A percentile compares a stretch with the other conserved stretches of the same genome.
Conservation (phyloP, 2,113 vertebrate genomes). For the Butorides virescens region DNA sequence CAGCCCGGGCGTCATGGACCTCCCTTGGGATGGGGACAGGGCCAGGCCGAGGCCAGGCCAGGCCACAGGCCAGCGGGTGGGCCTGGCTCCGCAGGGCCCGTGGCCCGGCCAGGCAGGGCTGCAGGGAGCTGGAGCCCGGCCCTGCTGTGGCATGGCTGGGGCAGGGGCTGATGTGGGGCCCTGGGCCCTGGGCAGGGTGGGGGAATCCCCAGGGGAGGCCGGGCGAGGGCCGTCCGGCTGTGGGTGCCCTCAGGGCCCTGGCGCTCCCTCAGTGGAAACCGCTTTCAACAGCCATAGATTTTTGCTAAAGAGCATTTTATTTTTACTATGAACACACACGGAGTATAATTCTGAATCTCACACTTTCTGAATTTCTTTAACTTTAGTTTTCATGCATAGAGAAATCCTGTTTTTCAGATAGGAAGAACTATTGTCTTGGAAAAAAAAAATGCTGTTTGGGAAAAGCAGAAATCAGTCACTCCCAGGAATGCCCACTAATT, state of each 20-base stretch:
- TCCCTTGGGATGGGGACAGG: background rate
- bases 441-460: background rate
- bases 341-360: background rate
- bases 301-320: background rate
- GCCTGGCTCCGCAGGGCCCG: background rate
- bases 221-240: background rate
- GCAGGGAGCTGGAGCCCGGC: background rate
- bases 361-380: background rate
- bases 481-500: constrained; percentile 48
- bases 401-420: background rate
- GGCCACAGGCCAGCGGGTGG: no score
- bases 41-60: background rate
- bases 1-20: background rate
- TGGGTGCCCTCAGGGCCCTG: background rate
- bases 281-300: background rate
- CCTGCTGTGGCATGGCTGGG: background rate
- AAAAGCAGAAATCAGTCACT: constrained; percentile 37
- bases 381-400: background rate
- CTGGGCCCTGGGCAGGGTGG: no score
- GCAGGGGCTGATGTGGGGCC: background rate
- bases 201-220: background rate
- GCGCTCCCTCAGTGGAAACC: background rate
- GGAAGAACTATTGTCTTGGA: background rate
- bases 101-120: background rate
- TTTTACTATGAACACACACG: background rate